phyloP scores from a whole-genome alignment of 2,888 invertebrate species.

The Torymus auratus region DNA sequence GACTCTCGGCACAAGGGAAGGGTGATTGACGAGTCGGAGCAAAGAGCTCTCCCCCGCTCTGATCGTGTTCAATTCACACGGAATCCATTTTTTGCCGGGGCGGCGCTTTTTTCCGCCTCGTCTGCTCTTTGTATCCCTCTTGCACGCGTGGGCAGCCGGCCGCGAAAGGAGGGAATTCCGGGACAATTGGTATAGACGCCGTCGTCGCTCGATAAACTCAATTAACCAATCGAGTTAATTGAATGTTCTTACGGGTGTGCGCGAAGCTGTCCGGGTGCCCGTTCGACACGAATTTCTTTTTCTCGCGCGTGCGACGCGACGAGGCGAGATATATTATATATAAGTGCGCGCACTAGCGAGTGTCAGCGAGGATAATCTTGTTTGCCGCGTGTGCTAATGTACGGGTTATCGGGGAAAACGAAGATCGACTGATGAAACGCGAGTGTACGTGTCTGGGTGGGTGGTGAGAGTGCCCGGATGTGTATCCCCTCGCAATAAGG shows the following conservation, averaged over 20 bases:
- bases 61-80: constrained; percentile 26
- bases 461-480: too few species aligned
- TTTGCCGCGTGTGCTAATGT: not conserved
- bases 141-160: not conserved
- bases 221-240: constrained; percentile 73
- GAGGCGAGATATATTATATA: too few species aligned
- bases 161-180: constrained; percentile 60
- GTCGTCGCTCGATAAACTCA: constrained; percentile 67
- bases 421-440: too few species aligned
- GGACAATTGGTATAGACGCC: constrained; percentile 60
- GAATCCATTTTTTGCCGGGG: constrained; percentile 28
- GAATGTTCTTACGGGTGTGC: constrained; percentile 63
- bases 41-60: not conserved
- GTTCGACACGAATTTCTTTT: constrained; percentile 9
- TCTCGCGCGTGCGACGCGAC: not conserved
- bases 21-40: constrained; percentile 43
- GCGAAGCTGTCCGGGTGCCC: not conserved
- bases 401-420: not conserved
- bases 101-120: not conserved
- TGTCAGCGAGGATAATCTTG: constrained; percentile 14
- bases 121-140: not conserved
- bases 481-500: too few species aligned
- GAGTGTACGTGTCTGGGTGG: too few species aligned
- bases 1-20: not conserved
- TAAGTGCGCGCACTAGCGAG: too few species aligned